A percentile compares a stretch with the other conserved stretches of the same genome.
phyloP scores from a whole-genome alignment of 2,113 vertebrate species.

The Brachypteracias leptosomus region DNA sequence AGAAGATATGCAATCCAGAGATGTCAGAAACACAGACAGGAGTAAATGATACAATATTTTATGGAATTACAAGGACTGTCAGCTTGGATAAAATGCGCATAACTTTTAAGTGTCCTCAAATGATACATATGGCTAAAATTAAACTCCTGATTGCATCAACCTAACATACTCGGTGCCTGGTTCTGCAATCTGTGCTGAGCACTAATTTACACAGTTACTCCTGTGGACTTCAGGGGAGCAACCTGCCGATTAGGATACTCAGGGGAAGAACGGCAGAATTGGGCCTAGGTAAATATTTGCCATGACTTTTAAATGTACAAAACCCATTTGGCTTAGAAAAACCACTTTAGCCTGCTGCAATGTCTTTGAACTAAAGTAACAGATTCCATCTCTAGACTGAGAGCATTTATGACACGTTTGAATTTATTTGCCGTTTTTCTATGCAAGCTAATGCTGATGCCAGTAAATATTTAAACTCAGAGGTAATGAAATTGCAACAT shows the following conservation, averaged over 20 bases:
- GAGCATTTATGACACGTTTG: slow-evolving; percentile 16
- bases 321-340: slow-evolving; percentile 34
- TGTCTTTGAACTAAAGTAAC: slow-evolving; percentile 8
- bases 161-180: not conserved
- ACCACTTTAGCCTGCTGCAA: not conserved
- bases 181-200: not conserved
- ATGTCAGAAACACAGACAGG: slow-evolving; percentile 18
- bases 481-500: slow-evolving; percentile 33
- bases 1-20: slow-evolving; percentile 53
- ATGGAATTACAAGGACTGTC: slow-evolving; percentile 39
- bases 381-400: slow-evolving; percentile 33
- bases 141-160: slow-evolving; percentile 43
- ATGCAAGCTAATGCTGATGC: slow-evolving; percentile 40
- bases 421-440: slow-evolving; percentile 62
- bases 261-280: not conserved
- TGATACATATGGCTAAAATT: slow-evolving; percentile 54
- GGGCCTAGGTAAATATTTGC: slow-evolving; percentile 29
- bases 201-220: not conserved
- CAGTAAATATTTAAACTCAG: slow-evolving; percentile 55
- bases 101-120: slow-evolving; percentile 14
- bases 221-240: not conserved
- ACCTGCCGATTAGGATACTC: not conserved
- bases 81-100: slow-evolving; percentile 10
- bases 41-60: slow-evolving; percentile 16
- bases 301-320: slow-evolving; percentile 22